Conservation (phyloP, 2,797 vertebrate genomes). For the Pangasius djambal region DNA sequence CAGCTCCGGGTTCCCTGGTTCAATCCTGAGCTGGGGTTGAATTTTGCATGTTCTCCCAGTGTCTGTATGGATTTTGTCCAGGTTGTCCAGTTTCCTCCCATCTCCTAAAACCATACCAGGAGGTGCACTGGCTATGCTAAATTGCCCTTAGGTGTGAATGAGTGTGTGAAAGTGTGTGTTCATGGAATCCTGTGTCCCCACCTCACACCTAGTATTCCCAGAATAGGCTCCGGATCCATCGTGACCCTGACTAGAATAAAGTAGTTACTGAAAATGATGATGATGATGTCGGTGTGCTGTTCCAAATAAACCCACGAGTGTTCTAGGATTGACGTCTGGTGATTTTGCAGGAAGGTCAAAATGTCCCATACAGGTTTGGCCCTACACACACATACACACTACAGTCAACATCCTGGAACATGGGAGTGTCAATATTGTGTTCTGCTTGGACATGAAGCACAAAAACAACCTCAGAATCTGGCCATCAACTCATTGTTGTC, state of each 20-base stretch:
- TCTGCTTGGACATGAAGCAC: constrained; percentile 16
- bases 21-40: neutral
- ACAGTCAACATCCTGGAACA: constrained; percentile 30
- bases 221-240: constrained; percentile 7
- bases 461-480: constrained; percentile 20
- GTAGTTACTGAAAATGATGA: constrained; percentile 27
- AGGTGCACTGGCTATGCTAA: neutral
- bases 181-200: neutral
- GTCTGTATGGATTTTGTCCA: neutral
- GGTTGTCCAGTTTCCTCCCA: neutral
- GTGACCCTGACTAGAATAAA: neutral
- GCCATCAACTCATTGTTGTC: constrained; percentile 7
- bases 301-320: constrained; percentile 16
- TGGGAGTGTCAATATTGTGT: constrained; percentile 30
- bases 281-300: neutral
- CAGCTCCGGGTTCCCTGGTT: neutral
- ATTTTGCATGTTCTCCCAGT: neutral
- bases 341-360: constrained; percentile 12
- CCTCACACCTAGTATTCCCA: neutral
- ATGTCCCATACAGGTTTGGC: neutral
- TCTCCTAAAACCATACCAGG: neutral
- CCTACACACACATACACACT: neutral
- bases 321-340: neutral
- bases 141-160: neutral
- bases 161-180: constrained; percentile 6